Evolutionary conservation across 2,797 vertebrate genomes (phyloP).

Genomic region (Sylvia borin): DNA sequence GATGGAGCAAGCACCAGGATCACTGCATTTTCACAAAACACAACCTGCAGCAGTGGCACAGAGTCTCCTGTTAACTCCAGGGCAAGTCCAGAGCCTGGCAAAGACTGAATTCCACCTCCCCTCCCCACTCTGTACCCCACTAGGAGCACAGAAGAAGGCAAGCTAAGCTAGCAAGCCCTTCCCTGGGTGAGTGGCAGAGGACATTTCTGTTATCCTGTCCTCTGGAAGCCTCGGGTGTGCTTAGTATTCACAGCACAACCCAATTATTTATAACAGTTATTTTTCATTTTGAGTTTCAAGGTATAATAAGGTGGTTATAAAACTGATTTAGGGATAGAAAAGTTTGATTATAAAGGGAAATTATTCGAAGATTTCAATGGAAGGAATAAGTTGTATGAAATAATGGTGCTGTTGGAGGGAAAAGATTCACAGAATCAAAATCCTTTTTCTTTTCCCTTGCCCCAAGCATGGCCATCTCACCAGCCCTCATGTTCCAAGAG

Average conservation of each 20-base stretch:
- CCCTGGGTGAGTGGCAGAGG: not conserved
- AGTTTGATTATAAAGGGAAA: constrained; percentile 65
- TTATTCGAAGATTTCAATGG: constrained; percentile 24
- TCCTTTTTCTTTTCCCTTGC: not conserved
- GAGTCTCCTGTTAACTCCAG: not conserved
- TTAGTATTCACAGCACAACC: constrained; percentile 37
- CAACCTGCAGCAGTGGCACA: not conserved
- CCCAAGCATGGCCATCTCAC: not conserved
- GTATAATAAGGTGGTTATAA: constrained; percentile 65
- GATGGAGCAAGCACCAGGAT: fast-evolving
- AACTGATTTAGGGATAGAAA: constrained; percentile 66
- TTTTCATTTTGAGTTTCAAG: constrained; percentile 53
- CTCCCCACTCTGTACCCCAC: not conserved
- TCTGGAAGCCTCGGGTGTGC: not conserved
- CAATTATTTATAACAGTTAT: constrained; percentile 61
- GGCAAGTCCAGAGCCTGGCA: not conserved
- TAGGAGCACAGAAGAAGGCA: not conserved
- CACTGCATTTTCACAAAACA: not conserved
- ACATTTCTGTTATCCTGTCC: not conserved
- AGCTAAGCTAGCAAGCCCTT: not conserved
- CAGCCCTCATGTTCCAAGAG: fast-evolving
- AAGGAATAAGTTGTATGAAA: constrained; percentile 35
- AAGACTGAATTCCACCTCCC: not conserved
- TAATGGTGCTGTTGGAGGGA: not conserved
- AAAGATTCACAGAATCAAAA: not conserved